A percentile compares a stretch with the other conserved stretches of the same genome.
Evolutionary conservation across 2,113 vertebrate species (phyloP).

Genomic region (Rhinogobius similis): DNA sequence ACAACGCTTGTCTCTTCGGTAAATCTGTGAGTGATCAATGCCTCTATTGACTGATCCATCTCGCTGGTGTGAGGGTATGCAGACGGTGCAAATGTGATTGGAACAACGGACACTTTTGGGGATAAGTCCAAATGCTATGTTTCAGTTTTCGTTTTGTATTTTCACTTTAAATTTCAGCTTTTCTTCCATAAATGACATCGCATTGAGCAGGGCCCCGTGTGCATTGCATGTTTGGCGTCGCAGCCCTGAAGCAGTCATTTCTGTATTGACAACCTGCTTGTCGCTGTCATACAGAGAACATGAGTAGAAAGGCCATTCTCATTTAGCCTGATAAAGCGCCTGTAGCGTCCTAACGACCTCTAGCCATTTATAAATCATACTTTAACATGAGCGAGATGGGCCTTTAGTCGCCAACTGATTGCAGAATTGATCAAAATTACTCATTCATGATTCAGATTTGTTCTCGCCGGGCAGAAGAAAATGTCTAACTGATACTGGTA

Average conservation of each 20-base stretch:
- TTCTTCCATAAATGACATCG: neutral
- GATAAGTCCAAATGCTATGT: neutral
- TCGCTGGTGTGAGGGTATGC: conserved; percentile 34
- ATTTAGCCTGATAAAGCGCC: conserved; percentile 69
- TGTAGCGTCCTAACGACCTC: conserved; percentile 63
- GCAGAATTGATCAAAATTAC: conserved; percentile 70
- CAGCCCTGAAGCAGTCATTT: conserved; percentile 63
- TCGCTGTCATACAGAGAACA: conserved; percentile 67
- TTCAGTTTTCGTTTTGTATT: neutral
- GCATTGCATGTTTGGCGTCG: conserved; percentile 22
- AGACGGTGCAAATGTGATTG: neutral
- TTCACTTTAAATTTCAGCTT: neutral
- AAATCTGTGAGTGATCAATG: conserved; percentile 71
- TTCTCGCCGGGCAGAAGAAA: conserved; percentile 13
- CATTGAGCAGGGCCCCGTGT: neutral
- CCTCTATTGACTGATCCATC: conserved; percentile 65
- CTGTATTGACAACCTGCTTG: conserved; percentile 76
- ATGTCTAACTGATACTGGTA: neutral
- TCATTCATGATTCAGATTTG: conserved; percentile 60
- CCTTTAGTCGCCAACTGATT: conserved; percentile 62
- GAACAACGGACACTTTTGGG: neutral
- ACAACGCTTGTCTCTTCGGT: conserved; percentile 63
- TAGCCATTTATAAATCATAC: conserved; percentile 75
- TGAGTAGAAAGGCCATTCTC: conserved; percentile 73
- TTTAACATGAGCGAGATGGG: conserved; percentile 62